phyloP scores from a whole-genome alignment of 1,140 invertebrate genomes.

The Galleria mellonella region DNA sequence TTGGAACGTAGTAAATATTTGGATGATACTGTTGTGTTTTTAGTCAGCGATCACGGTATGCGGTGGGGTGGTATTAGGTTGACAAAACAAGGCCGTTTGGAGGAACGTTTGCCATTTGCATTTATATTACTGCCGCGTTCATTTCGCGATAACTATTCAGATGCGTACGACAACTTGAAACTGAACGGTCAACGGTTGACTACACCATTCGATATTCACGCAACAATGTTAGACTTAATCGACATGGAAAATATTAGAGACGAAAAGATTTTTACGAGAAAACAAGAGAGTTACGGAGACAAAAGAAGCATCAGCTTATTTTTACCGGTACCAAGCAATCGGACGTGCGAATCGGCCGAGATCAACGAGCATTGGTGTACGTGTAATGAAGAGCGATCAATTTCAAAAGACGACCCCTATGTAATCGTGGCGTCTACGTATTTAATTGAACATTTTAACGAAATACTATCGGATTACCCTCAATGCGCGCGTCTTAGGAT shows the following conservation, averaged over 20 bases:
- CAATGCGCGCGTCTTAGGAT: slow-evolving; percentile 77
- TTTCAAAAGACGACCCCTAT: slow-evolving; percentile 61
- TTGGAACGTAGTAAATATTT: slow-evolving; percentile 76
- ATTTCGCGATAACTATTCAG: slow-evolving; percentile 78
- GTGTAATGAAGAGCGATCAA: slow-evolving; percentile 78
- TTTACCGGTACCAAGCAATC: slow-evolving; percentile 78
- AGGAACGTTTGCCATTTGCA: slow-evolving; percentile 91
- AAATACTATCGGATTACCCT: slow-evolving; percentile 74
- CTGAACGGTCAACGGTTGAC: slow-evolving; percentile 84
- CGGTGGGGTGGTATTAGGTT: slow-evolving; percentile 83
- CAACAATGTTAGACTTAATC: slow-evolving; percentile 71
- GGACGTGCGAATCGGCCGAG: slow-evolving; percentile 84
- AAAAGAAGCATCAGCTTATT: slow-evolving; percentile 85
- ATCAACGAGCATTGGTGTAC: slow-evolving; percentile 90
- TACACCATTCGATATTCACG: slow-evolving; percentile 88
- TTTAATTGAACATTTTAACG: slow-evolving; percentile 79
- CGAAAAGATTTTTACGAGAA: slow-evolving; percentile 35
- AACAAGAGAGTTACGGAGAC: slow-evolving; percentile 16
- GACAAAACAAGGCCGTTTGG: slow-evolving; percentile 90
- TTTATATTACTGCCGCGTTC: slow-evolving; percentile 85
- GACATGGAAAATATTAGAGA: slow-evolving; percentile 43
- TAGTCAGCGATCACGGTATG: slow-evolving; percentile 95
- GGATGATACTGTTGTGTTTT: slow-evolving; percentile 82
- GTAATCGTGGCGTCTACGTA: slow-evolving; percentile 72
- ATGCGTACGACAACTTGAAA: slow-evolving; percentile 79